phyloP scores from a whole-genome alignment of 2,113 vertebrate species.

The Rhodinocichla rosea region DNA sequence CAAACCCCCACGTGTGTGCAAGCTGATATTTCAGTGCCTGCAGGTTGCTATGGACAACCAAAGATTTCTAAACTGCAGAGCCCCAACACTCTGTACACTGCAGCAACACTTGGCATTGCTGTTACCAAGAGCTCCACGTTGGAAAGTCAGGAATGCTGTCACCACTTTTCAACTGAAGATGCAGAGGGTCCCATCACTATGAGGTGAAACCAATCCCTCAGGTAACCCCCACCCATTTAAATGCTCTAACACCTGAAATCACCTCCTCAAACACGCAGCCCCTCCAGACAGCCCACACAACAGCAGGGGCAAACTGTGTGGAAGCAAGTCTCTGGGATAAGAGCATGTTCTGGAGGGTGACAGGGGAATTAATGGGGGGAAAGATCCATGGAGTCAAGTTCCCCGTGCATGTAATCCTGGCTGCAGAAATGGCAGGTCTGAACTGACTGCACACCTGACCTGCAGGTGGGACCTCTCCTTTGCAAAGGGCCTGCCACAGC shows the following conservation, averaged over 20 bases:
- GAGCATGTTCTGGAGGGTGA: background rate
- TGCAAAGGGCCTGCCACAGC: background rate
- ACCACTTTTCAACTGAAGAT: background rate
- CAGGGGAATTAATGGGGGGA: background rate
- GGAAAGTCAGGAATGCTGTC: background rate
- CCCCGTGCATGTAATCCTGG: background rate
- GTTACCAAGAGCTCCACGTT: background rate
- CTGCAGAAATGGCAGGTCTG: background rate
- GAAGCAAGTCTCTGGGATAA: background rate
- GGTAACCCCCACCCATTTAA: background rate
- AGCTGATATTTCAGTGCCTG: background rate
- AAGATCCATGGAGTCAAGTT: background rate
- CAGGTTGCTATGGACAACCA: slow-evolving; percentile 54
- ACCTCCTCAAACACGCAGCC: background rate
- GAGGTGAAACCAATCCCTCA: fast-evolving
- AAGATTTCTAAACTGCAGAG: background rate
- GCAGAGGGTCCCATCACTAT: fast-evolving
- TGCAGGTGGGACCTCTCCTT: background rate
- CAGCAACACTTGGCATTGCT: background rate
- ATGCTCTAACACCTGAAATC: background rate
- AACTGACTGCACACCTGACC: background rate
- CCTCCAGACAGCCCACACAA: background rate
- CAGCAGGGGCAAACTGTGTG: background rate
- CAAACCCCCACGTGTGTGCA: background rate
- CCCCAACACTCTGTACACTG: background rate